These are phyloP conservation scores for Rhineura floridana DNA, from an alignment of 2,113 vertebrate species.

Conservation along the genomic window DNA sequence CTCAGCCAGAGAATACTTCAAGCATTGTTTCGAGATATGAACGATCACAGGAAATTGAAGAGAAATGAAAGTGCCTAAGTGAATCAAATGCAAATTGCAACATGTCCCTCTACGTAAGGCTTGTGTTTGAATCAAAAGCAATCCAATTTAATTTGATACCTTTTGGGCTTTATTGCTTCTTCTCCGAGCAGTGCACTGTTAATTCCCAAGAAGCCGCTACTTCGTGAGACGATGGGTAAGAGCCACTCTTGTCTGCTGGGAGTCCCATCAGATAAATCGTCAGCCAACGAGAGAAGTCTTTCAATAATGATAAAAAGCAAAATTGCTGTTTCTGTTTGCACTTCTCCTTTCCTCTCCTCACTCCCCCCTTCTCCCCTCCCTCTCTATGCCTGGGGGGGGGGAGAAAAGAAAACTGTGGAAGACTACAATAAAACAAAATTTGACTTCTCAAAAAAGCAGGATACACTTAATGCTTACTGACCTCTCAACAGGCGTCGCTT, in stretches of 20 bases:
- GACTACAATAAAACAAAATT: background rate
- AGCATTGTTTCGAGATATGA: conserved; percentile 11
- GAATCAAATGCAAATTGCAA: conserved; percentile 27
- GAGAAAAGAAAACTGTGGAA: no score
- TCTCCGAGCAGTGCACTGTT: conserved; percentile 64
- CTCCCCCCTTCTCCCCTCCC: background rate
- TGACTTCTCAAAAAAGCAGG: conserved; percentile 6
- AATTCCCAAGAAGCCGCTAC: conserved; percentile 66
- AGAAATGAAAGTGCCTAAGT: background rate
- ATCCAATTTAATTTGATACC: conserved; percentile 64
- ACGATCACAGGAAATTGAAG: background rate
- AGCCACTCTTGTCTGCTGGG: conserved; percentile 74
- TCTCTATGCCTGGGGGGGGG: background rate
- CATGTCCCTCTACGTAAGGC: conserved; percentile 14
- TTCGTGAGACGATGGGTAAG: conserved; percentile 67
- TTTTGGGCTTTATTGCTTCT: conserved; percentile 68
- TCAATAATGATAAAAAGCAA: conserved; percentile 44
- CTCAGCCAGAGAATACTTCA: conserved; percentile 8
- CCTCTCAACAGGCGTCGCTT: conserved; percentile 83
- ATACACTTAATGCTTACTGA: conserved; percentile 64
- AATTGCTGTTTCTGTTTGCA: background rate
- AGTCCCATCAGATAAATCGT: conserved; percentile 65
- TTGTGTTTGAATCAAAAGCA: conserved; percentile 24
- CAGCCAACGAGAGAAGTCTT: conserved; percentile 52
- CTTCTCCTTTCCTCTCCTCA: background rate